Base-by-base conservation (phyloP, 37 sponge, comb jelly and placozoan genomes). In the Spongia lamella region DNA sequence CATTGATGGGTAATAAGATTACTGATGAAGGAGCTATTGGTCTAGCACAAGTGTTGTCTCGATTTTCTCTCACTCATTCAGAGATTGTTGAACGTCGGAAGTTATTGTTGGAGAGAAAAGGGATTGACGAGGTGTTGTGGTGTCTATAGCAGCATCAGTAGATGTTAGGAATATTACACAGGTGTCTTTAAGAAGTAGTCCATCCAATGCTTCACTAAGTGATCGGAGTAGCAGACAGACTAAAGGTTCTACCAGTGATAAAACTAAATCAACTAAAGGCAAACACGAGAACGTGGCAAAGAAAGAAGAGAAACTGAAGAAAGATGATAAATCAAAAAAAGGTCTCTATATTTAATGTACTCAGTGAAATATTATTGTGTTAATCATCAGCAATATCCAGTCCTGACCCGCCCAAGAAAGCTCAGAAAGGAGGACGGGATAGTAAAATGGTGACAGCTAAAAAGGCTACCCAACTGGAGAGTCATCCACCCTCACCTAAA, bases 1-100 rank as follows among this genome's bases (percentile, higher is more conserved):
- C 82, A 26, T 82, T 92, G n/a, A 59, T 73, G 3, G 52, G 53
- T 20, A 92, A 92, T 53, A 30, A 58, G 6, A 81, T 92, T n/a
- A 75, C 69, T 2, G 85, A 92, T 56, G 30, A 27, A 1, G 88
- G 82, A 3, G 79, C 56, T 0, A 32, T 30, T 15, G 47, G 43
- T 9, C n/a, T 90, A 0, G 76, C 85, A 24, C 65, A 76, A 55
- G 70, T 86, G 30, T 27, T 83, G 13, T 40, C 58, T 39, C 26
- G 76, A 38, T 85, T 90, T 65, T 50, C 64, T 2, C 69, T 90
- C 15, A 72, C 75, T 33, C 91, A 90, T 43, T 62, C 76, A 24
- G 91, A 90, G 52, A 73, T 85, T 35, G 86, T 90, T 21, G 22
- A 57, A 37, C 36, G 86, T 36, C 76, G 91, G 30, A 70, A 53